Conservation (phyloP, 1,140 invertebrate genomes). For the Zeugodacus cucurbitae region DNA sequence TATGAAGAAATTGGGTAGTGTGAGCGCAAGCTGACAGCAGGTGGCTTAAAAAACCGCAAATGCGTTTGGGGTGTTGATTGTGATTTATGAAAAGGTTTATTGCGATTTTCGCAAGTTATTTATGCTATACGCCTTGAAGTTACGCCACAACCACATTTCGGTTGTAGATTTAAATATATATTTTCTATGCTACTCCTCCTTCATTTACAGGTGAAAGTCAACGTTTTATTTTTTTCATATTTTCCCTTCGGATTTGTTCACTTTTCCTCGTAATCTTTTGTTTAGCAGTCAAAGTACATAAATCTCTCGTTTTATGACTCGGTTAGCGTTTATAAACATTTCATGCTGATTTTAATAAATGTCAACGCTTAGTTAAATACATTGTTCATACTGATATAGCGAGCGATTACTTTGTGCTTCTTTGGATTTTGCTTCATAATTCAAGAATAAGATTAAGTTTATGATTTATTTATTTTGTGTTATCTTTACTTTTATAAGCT, state of each 20-base stretch:
- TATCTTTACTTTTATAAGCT: background rate
- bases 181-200: too few relatives aligned
- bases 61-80: background rate
- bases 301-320: background rate
- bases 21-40: background rate
- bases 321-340: background rate
- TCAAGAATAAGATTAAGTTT: background rate
- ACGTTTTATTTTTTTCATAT: background rate
- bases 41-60: background rate
- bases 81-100: background rate
- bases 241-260: background rate
- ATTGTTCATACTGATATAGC: background rate
- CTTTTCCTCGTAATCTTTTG: background rate
- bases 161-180: background rate
- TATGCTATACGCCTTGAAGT: background rate
- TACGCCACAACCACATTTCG: background rate
- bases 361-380: background rate
- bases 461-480: background rate
- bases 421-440: background rate
- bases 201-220: too few relatives aligned
- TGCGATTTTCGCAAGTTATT: background rate
- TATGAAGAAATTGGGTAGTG: background rate
- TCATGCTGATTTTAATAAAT: constrained; percentile 19
- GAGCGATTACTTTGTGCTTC: background rate
- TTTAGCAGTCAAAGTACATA: background rate